Percentiles rank a stretch among this genome's conserved stretches.
These are phyloP conservation scores for Sphaerodactylus townsendi DNA, from an alignment of 2,113 vertebrate genomes.

Conservation along the genomic window DNA sequence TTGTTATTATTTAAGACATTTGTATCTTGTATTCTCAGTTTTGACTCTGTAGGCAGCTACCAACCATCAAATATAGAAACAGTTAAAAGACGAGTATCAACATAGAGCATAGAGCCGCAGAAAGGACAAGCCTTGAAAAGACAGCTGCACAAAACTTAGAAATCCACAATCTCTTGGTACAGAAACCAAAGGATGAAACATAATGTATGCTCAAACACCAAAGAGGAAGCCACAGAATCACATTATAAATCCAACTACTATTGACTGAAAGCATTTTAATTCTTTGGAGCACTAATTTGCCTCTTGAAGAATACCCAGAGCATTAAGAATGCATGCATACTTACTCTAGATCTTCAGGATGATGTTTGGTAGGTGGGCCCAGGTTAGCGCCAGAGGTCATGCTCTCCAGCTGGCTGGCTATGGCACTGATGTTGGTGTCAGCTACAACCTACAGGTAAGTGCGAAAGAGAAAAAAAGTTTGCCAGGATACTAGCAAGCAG, in stretches of 20 bases:
- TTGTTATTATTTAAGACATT: too few species aligned
- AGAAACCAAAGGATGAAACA: neutral
- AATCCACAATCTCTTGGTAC: neutral
- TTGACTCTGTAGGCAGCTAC: too few species aligned
- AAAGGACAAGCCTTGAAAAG: too few species aligned
- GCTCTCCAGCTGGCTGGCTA: constrained; percentile 89
- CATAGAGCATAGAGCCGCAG: too few species aligned
- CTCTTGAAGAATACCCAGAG: neutral
- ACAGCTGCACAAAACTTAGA: neutral
- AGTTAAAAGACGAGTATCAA: too few species aligned
- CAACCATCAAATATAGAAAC: too few species aligned
- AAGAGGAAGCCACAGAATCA: neutral
- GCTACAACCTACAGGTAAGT: constrained; percentile 83
- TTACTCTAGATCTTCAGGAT: constrained; percentile 83
- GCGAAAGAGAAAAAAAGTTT: neutral
- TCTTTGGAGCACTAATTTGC: neutral
- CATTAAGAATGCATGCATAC: constrained; percentile 46
- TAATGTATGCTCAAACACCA: neutral
- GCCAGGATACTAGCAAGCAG: neutral
- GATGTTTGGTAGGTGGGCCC: constrained; percentile 68
- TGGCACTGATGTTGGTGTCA: constrained; percentile 92
- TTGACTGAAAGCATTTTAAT: neutral
- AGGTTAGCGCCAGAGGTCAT: constrained; percentile 75
- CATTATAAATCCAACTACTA: neutral
- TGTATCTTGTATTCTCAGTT: too few species aligned